phyloP scores from a whole-genome alignment of 1,140 invertebrate genomes.

The Gyrodactylus bullatarudis region DNA sequence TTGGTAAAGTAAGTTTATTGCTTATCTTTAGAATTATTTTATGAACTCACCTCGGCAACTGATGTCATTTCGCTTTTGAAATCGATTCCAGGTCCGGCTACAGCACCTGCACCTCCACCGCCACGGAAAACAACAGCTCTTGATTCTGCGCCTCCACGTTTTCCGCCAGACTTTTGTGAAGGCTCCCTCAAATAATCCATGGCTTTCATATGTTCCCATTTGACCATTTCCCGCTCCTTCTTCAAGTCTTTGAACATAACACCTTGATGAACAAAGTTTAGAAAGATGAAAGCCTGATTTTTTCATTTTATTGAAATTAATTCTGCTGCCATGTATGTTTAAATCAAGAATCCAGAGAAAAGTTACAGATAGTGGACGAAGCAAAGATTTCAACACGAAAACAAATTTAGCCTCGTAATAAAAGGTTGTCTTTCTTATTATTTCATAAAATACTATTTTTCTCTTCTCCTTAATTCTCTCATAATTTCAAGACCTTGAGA shows the following conservation, averaged over 20 bases:
- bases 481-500: too few species aligned
- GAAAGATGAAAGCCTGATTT: too few species aligned
- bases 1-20: too few species aligned
- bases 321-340: too few species aligned
- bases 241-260: constrained; percentile 5
- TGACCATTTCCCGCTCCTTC: constrained; percentile 6
- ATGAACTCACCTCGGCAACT: background rate
- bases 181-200: constrained; percentile 13
- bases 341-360: too few species aligned
- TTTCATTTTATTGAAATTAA: too few species aligned
- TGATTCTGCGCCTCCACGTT: background rate
- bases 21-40: background rate
- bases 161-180: constrained; percentile 3
- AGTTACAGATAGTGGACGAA: background rate
- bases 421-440: too few species aligned
- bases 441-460: too few species aligned
- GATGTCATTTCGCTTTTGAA: background rate
- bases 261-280: background rate
- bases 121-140: background rate
- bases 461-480: too few species aligned
- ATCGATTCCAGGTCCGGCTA: background rate
- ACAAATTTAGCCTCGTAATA: too few species aligned
- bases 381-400: background rate
- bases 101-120: background rate
- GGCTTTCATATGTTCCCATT: constrained; percentile 18